phyloP scores from a whole-genome alignment of 2,888 invertebrate species.

The Leucania comma region DNA sequence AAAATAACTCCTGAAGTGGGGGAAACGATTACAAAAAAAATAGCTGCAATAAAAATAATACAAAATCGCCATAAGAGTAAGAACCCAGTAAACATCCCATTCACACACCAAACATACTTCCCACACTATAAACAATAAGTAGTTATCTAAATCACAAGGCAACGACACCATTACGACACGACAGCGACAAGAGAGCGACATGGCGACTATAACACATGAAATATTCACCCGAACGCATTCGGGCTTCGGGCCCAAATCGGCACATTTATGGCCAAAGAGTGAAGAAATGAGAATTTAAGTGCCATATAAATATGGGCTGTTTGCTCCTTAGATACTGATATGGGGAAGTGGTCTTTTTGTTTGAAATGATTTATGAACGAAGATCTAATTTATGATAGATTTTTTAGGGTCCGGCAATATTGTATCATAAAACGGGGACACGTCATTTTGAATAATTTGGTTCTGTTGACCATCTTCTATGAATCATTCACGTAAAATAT shows the following conservation, averaged over 20 bases:
- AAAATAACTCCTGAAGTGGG: no score
- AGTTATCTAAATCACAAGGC: slow-evolving; percentile 61
- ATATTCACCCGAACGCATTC: slow-evolving; percentile 59
- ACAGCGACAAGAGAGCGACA: slow-evolving; percentile 34
- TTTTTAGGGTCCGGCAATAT: not conserved
- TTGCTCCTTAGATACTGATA: slow-evolving; percentile 13
- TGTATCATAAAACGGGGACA: not conserved
- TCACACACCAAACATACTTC: slow-evolving; percentile 7
- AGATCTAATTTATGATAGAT: slow-evolving; percentile 30
- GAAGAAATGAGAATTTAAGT: slow-evolving; percentile 77
- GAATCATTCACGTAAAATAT: no score
- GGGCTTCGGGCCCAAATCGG: slow-evolving; percentile 58
- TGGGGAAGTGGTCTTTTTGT: slow-evolving; percentile 22
- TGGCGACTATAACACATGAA: slow-evolving; percentile 49
- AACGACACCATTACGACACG: slow-evolving; percentile 39
- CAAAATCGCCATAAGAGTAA: not conserved
- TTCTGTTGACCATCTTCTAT: no score
- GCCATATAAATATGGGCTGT: slow-evolving; percentile 67
- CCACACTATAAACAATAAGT: slow-evolving; percentile 48
- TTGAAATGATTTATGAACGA: slow-evolving; percentile 20
- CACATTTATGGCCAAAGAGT: slow-evolving; percentile 67
- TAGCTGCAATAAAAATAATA: not conserved
- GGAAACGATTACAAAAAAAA: no score
- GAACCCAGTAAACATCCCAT: not conserved
- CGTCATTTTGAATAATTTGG: slow-evolving; percentile 1